phyloP scores from a whole-genome alignment of 2,797 vertebrate species.

The Mormyrops attenuatus region DNA sequence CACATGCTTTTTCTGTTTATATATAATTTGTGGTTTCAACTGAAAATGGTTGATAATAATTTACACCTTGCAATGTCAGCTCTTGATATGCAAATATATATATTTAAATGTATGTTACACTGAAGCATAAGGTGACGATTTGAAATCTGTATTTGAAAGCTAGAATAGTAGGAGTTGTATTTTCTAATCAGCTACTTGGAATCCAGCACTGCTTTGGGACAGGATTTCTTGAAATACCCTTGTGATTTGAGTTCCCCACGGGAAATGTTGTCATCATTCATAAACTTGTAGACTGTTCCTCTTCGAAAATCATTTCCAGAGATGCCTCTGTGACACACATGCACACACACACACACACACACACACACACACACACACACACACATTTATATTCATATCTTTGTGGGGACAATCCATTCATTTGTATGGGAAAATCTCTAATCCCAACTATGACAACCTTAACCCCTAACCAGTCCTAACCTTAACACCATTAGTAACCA shows the following conservation, averaged over 20 bases:
- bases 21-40: background rate
- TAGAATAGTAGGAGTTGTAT: background rate
- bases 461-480: background rate
- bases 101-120: background rate
- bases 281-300: conserved; percentile 27
- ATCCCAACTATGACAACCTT: background rate
- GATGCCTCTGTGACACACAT: background rate
- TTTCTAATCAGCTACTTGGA: background rate
- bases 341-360: background rate
- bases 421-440: background rate
- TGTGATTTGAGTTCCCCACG: conserved; percentile 16
- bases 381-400: background rate
- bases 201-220: background rate
- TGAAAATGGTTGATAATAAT: background rate
- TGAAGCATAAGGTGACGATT: background rate
- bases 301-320: conserved; percentile 24
- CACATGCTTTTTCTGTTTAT: background rate
- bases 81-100: background rate
- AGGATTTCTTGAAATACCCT: conserved; percentile 33
- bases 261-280: conserved; percentile 12
- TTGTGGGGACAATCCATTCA: background rate
- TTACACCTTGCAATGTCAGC: background rate
- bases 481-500: background rate
- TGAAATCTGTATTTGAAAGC: background rate
- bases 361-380: too few relatives aligned